phyloP scores from a whole-genome alignment of 2,888 invertebrate genomes.

The Hedya salicella region DNA sequence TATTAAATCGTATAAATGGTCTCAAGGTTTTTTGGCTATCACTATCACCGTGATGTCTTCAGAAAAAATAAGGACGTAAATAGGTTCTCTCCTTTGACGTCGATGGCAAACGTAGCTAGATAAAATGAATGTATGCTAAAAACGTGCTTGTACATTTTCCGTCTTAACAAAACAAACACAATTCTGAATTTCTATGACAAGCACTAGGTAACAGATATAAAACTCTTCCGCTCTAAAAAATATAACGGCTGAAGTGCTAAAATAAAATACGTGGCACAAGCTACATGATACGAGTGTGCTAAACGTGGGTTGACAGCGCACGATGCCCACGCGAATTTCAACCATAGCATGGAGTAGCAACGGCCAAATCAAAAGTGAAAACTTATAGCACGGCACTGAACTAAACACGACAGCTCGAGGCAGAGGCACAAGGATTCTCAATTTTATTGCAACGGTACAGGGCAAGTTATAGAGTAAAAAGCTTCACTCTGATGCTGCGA shows the following conservation, averaged over 20 bases:
- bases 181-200: neutral
- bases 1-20: too few relatives aligned
- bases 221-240: conserved; percentile 47
- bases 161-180: neutral
- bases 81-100: too few relatives aligned
- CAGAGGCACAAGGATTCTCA: neutral
- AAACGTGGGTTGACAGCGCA: conserved; percentile 38
- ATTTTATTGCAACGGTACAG: neutral
- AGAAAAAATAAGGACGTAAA: too few relatives aligned
- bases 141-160: too few relatives aligned
- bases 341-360: neutral
- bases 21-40: too few relatives aligned
- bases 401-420: conserved; percentile 7
- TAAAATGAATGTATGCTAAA: too few relatives aligned
- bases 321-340: neutral
- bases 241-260: conserved; percentile 34
- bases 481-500: conserved; percentile 12
- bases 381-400: conserved; percentile 1
- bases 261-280: conserved; percentile 31
- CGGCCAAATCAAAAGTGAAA: conserved; percentile 10
- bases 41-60: too few relatives aligned
- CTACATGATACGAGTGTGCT: conserved; percentile 41
- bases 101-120: too few relatives aligned
- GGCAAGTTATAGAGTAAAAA: neutral
- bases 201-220: conserved; percentile 29